Evolutionary conservation across 2,113 vertebrate species (phyloP).

Genomic region (Elachura formosa): DNA sequence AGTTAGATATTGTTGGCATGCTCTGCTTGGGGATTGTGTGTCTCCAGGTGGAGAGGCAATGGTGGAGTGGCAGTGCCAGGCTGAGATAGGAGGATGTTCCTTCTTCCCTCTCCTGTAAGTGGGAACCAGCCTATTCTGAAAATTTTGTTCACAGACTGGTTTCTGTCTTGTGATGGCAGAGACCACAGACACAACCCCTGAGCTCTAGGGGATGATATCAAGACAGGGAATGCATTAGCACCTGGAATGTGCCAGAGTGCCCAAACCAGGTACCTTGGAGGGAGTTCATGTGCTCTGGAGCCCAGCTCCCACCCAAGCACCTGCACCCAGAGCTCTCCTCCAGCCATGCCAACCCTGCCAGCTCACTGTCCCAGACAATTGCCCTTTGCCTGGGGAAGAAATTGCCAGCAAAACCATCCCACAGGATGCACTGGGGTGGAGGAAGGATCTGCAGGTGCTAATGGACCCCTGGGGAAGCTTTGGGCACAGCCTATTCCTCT

Average conservation of each 20-base stretch:
- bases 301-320: not conserved
- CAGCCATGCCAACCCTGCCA: fast-evolving
- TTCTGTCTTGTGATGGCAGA: not conserved
- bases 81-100: not conserved
- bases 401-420: not conserved
- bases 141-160: not conserved
- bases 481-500: not conserved
- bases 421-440: not conserved
- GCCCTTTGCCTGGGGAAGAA: not conserved
- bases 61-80: not conserved
- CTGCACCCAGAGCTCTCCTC: not conserved
- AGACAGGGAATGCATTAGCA: not conserved
- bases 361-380: not conserved
- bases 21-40: not conserved
- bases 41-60: not conserved
- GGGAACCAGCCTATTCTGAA: not conserved
- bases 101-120: no score
- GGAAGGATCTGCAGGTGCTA: not conserved
- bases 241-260: fast-evolving
- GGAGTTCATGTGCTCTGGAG: not conserved
- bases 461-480: not conserved
- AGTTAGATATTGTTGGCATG: not conserved
- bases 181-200: not conserved
- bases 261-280: not conserved
- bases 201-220: not conserved